Percentiles rank a stretch among this genome's conserved stretches.
Conservation (phyloP, 2,888 invertebrate genomes). For the Eristalinus sepulchralis region DNA sequence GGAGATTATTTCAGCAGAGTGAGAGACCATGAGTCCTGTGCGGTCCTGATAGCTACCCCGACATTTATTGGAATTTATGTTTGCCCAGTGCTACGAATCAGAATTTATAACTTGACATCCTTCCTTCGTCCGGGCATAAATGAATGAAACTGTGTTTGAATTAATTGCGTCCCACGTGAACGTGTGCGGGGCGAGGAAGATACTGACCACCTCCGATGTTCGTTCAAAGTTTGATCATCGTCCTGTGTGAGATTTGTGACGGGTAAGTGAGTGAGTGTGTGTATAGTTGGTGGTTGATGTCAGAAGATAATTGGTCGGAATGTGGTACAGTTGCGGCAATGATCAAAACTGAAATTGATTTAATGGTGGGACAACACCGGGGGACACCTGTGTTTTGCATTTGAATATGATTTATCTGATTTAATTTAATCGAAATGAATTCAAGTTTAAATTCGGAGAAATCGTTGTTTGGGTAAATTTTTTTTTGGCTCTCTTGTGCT, state of each 20-base stretch:
- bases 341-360: background rate
- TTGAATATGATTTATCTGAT: background rate
- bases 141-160: conserved; percentile 31
- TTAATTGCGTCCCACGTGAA: conserved; percentile 21
- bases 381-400: background rate
- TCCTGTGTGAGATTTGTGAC: no score
- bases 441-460: background rate
- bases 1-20: conserved; percentile 26
- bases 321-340: background rate
- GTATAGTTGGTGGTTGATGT: background rate
- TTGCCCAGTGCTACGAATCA: conserved; percentile 14
- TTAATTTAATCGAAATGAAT: background rate
- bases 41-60: conserved; percentile 25
- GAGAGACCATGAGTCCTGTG: background rate
- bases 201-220: background rate
- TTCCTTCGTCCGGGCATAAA: conserved; percentile 8
- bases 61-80: conserved; percentile 49
- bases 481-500: background rate
- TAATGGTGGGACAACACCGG: background rate
- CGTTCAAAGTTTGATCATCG: conserved; percentile 9
- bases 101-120: conserved; percentile 42
- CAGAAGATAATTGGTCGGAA: background rate
- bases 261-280: no score
- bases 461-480: background rate
- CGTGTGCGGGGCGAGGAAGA: background rate